Conservation (phyloP, 2,797 vertebrate genomes). For the Capromys pilorides region DNA sequence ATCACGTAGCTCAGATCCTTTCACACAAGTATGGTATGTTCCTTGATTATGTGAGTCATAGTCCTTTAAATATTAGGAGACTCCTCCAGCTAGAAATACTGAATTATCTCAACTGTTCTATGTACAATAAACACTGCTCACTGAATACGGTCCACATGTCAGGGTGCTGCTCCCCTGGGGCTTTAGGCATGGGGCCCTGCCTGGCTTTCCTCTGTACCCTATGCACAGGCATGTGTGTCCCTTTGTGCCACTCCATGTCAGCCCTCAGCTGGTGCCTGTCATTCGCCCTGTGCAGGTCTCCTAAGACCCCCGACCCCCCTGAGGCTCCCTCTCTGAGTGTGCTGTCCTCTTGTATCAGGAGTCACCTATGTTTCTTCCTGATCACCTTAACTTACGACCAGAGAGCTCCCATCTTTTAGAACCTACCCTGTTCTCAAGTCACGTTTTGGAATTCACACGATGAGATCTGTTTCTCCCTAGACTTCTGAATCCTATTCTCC, state of each 20-base stretch:
- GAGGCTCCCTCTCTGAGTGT: no score
- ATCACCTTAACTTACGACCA: neutral
- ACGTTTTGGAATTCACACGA: neutral
- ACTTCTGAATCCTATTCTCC: neutral
- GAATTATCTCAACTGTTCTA: neutral
- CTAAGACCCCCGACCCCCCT: neutral
- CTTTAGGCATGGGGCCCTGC: neutral
- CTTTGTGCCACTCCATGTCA: neutral
- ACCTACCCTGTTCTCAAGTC: neutral
- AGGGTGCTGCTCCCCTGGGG: neutral
- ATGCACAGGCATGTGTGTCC: rapidly evolving
- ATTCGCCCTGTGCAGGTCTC: neutral
- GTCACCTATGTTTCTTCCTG: neutral
- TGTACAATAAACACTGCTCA: neutral
- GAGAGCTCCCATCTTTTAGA: neutral
- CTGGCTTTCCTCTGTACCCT: neutral
- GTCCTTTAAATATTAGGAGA: neutral
- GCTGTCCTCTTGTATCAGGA: neutral
- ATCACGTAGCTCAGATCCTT: neutral
- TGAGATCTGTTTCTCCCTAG: neutral
- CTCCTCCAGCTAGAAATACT: neutral
- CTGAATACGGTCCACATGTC: neutral
- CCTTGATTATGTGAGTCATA: neutral
- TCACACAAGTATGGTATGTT: neutral
- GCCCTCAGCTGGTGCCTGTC: neutral